Base-by-base conservation (phyloP, 1,140 invertebrate species). In the Aphaenogaster rudis region DNA sequence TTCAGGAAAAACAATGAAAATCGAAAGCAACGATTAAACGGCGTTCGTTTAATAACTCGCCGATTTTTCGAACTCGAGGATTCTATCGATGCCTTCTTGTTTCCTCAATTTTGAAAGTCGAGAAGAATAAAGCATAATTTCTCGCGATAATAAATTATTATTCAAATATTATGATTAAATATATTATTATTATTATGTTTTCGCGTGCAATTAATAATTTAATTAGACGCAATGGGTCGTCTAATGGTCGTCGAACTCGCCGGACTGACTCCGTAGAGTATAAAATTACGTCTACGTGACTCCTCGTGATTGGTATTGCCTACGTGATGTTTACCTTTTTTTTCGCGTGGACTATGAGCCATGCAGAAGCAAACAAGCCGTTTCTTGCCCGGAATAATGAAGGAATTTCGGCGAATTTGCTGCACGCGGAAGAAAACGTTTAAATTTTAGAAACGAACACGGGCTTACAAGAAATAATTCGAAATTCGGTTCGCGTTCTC, bases 261-360 rank as follows among this genome's bases (percentile, higher is more conserved):
- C 17, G n/a, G 9, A 28, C 42, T 45, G 54, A 59, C 17, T 74
- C 21, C n/a, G 48, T 84, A 76, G 54, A 48, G 39, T 50, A 76
- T 48, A 84, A 84, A 76, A 50, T 84, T 84, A 74, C 69, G 45
- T 74, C 54, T 84, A 84, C 67, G 80, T 84, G 69, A 84, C 80
- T 84, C 80, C 8, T 61, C 69, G 42, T 15, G 54, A 82, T 84
- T 74, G 52, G 67, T 84, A 74, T 74, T 76, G 80, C 45, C 52
- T 84, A 76, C 80, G 69, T 84, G 69, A 76, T 84, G 69, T 84
- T 84, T 84, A 84, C 57, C 80, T 61, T 61, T 84, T 81, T 76
- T 84, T 76, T 50, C 67, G n/a, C 7, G 33, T 48, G 28, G 69
- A 61, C 69, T 76, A 61, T 54, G 80, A 84, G 11, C 6, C 80